Evolutionary conservation across 2,113 vertebrate species (phyloP).

Genomic region (Brachypodius melanocephalos): DNA sequence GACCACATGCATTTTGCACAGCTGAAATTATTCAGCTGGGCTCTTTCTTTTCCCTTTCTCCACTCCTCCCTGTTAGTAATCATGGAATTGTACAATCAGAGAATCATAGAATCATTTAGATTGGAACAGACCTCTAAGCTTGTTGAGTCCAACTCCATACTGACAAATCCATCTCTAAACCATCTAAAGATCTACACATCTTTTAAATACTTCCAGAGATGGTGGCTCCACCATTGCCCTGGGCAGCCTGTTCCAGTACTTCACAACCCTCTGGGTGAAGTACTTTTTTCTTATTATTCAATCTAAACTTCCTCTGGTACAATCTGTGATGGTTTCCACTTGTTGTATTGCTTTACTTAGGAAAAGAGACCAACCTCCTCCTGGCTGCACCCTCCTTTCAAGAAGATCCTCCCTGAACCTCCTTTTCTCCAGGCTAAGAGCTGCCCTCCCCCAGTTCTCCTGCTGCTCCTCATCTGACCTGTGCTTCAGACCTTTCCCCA

Average conservation of each 20-base stretch:
- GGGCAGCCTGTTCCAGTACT: neutral
- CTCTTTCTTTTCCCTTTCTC: neutral
- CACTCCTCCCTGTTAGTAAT: neutral
- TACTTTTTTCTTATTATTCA: neutral
- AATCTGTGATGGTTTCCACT: neutral
- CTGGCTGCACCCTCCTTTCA: neutral
- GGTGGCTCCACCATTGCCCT: neutral
- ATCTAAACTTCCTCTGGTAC: neutral
- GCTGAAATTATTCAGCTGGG: slow-evolving; percentile 28
- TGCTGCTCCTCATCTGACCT: neutral
- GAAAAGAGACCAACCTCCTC: neutral
- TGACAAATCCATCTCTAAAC: neutral
- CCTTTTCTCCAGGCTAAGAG: neutral
- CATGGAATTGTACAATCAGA: neutral
- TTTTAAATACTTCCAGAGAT: neutral
- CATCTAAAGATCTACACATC: neutral
- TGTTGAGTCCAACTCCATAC: rapidly evolving
- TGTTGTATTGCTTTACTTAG: rapidly evolving
- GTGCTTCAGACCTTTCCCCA: neutral
- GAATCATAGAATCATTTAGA: neutral
- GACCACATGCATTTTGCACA: slow-evolving; percentile 35
- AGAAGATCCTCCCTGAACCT: neutral
- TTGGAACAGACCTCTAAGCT: neutral
- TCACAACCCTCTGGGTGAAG: neutral
- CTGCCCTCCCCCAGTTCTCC: neutral